These are phyloP conservation scores for Pelvicachromis taeniatus DNA, from an alignment of 2,113 vertebrate species.

Conservation along the genomic window DNA sequence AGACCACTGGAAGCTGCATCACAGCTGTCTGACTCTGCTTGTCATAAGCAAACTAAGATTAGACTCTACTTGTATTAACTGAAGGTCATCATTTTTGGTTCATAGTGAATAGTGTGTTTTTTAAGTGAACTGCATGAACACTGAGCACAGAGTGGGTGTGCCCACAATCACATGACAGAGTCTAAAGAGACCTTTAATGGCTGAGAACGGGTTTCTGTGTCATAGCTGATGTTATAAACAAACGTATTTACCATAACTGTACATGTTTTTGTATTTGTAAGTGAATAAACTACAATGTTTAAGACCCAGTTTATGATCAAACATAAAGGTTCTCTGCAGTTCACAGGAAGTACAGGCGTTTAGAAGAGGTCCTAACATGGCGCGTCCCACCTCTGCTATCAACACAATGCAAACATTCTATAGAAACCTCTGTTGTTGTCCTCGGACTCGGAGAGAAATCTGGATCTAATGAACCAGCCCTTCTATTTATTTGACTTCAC, in stretches of 20 bases:
- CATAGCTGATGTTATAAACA: background rate
- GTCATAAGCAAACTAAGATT: constrained; percentile 3
- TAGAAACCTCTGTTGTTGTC: background rate
- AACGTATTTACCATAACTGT: background rate
- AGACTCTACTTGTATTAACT: background rate
- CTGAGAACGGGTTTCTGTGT: background rate
- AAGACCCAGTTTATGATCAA: background rate
- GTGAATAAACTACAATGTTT: background rate
- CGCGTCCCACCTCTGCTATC: background rate
- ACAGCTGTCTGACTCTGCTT: constrained; percentile 13
- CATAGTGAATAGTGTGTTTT: background rate
- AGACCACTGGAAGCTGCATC: background rate
- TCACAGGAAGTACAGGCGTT: background rate
- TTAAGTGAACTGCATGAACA: background rate
- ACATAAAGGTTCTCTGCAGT: background rate
- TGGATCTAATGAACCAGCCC: constrained; percentile 49
- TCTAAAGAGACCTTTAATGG: background rate
- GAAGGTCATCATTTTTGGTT: background rate
- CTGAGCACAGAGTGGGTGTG: background rate
- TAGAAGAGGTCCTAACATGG: background rate
- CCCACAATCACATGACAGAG: background rate
- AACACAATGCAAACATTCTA: background rate
- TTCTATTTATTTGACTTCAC: constrained; percentile 61
- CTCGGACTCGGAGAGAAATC: background rate
- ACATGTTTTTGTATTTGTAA: too few relatives aligned